phyloP scores from a whole-genome alignment of 35 echinoderm and acorn worm species.

The Amphiura filiformis region DNA sequence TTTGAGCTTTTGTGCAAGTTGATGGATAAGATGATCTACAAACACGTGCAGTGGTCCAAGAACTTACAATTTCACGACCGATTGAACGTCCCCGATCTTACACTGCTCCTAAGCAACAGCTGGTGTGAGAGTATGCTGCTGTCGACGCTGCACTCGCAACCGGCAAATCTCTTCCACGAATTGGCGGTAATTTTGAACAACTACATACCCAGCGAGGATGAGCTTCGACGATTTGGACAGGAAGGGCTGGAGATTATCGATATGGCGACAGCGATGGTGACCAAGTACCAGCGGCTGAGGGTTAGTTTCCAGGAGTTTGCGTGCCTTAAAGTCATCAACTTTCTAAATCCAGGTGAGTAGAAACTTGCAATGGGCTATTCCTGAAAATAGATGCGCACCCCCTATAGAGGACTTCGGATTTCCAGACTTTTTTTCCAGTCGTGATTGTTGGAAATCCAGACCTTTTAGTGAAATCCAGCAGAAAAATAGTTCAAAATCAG shows the following conservation, averaged over 20 bases:
- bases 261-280: conserved; percentile 37
- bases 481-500: background rate
- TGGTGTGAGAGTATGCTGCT: conserved; percentile 77
- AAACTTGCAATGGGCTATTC: too few species aligned
- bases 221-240: conserved; percentile 83
- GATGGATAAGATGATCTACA: conserved; percentile 75
- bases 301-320: conserved; percentile 81
- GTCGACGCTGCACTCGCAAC: conserved; percentile 61
- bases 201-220: conserved; percentile 92
- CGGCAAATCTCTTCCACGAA: conserved; percentile 56
- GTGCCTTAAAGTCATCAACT: conserved; percentile 90
- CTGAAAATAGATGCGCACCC: too few species aligned
- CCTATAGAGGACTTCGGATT: too few species aligned
- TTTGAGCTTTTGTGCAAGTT: conserved; percentile 92
- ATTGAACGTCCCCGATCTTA: conserved; percentile 66
- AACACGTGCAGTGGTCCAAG: conserved; percentile 83
- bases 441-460: too few species aligned
- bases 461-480: background rate
- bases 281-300: conserved; percentile 67
- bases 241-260: conserved; percentile 91
- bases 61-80: conserved; percentile 56
- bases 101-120: conserved; percentile 59
- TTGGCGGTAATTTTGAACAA: conserved; percentile 54
- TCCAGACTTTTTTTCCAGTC: too few species aligned
- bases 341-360: conserved; percentile 82